A percentile compares a stretch with the other conserved stretches of the same genome.
phyloP scores from a whole-genome alignment of 2,797 vertebrate genomes.

The Jordanella pulchra region DNA sequence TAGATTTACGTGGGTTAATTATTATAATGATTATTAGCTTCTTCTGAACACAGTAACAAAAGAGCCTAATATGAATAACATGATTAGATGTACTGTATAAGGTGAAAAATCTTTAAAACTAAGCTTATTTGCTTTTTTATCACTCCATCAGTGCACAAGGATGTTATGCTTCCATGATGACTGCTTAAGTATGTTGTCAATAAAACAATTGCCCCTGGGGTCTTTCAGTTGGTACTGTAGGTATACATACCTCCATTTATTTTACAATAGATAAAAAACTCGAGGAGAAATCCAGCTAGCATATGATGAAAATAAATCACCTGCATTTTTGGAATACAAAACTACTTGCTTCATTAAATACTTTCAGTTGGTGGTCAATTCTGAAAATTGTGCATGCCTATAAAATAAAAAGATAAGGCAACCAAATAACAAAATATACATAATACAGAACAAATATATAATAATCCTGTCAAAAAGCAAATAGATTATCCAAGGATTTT shows the following conservation, averaged over 20 bases:
- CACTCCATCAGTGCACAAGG: background rate
- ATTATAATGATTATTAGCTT: no score
- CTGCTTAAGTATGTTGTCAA: conserved; percentile 52
- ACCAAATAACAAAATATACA: background rate
- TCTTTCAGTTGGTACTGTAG: conserved; percentile 45
- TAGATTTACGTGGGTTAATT: no score
- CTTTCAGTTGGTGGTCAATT: conserved; percentile 28
- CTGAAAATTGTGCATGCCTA: conserved; percentile 3
- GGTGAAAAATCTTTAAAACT: conserved; percentile 4
- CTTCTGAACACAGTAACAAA: no score
- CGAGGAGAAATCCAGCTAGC: conserved; percentile 45
- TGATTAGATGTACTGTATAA: background rate
- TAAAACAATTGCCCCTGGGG: conserved; percentile 52
- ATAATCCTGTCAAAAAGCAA: background rate
- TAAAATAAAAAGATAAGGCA: background rate
- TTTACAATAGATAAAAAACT: conserved; percentile 55
- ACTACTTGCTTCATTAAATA: conserved; percentile 20
- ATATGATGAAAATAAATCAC: conserved; percentile 43
- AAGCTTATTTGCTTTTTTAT: conserved; percentile 7
- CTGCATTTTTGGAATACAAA: conserved; percentile 59
- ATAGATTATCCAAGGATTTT: no score
- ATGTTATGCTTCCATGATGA: conserved; percentile 3
- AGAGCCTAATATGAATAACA: background rate
- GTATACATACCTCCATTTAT: conserved; percentile 52
- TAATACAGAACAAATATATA: background rate